Percentiles rank a stretch among this genome's conserved stretches.
phyloP scores from a whole-genome alignment of 1,140 invertebrate genomes.

The Hyphantria cunea region DNA sequence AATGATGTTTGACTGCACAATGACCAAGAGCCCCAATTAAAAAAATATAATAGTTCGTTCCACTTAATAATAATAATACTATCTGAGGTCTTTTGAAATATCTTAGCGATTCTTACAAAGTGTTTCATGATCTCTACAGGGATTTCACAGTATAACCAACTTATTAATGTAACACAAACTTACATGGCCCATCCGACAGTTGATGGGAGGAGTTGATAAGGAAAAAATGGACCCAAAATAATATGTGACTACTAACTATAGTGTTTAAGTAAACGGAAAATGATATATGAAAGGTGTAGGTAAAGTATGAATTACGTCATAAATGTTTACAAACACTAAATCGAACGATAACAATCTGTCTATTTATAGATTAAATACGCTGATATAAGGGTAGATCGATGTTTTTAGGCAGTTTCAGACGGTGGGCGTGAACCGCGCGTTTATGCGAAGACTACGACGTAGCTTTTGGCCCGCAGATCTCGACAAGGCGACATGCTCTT shows the following conservation, averaged over 20 bases:
- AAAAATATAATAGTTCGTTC: background rate
- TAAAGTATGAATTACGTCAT: conserved; percentile 12
- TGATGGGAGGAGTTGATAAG: no score
- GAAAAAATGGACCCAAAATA: conserved; percentile 9
- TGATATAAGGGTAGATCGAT: background rate
- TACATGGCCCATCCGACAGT: conserved; percentile 10
- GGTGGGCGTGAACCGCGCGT: no score
- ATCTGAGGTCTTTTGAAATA: background rate
- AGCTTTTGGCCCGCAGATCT: background rate
- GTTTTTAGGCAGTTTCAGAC: background rate
- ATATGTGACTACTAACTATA: background rate
- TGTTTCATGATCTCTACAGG: conserved; percentile 13
- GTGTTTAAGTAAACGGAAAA: conserved; percentile 2
- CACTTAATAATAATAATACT: background rate
- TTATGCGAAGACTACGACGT: background rate
- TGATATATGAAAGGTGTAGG: conserved; percentile 12
- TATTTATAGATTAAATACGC: conserved; percentile 14
- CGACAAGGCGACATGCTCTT: no score
- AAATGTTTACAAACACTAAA: conserved; percentile 24
- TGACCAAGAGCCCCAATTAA: background rate
- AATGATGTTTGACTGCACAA: background rate
- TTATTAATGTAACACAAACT: conserved; percentile 18
- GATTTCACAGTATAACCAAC: conserved; percentile 15
- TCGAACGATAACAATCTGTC: conserved; percentile 14
- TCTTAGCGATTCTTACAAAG: conserved; percentile 3